Evolutionary conservation across 2,888 invertebrate species (phyloP).

Genomic region (Teleiodes luculella): DNA sequence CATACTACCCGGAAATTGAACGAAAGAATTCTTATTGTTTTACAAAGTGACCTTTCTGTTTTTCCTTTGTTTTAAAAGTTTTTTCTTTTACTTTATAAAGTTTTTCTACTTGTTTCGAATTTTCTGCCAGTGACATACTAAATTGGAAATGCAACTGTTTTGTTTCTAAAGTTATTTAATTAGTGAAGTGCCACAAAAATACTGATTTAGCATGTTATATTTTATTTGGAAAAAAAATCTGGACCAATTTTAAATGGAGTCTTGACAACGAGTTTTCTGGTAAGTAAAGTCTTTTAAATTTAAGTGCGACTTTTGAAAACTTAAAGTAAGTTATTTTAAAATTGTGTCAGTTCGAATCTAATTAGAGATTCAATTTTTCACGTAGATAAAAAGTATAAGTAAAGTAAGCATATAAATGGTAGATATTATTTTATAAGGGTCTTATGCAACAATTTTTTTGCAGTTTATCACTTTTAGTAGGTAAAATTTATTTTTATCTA

Average conservation of each 20-base stretch:
- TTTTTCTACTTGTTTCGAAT: not conserved
- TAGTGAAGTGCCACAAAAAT: slow-evolving; percentile 1
- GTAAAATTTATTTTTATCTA: too few species aligned
- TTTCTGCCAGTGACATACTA: not conserved
- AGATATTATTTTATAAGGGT: too few species aligned
- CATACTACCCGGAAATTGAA: not conserved
- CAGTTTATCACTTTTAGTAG: too few species aligned
- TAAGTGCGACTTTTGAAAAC: too few species aligned
- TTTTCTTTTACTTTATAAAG: not conserved
- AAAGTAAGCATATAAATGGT: too few species aligned
- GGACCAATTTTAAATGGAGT: not conserved
- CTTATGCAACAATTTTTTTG: too few species aligned
- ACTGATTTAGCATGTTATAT: not conserved
- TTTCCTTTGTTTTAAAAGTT: not conserved
- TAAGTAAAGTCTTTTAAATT: not conserved
- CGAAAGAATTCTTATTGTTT: not conserved
- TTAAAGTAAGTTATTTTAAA: too few species aligned
- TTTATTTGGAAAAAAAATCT: not conserved
- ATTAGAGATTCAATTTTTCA: too few species aligned
- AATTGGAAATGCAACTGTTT: not conserved
- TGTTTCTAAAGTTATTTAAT: not conserved
- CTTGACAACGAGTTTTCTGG: not conserved
- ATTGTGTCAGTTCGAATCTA: too few species aligned
- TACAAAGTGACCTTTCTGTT: not conserved
- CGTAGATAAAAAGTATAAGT: too few species aligned